A percentile compares a stretch with the other conserved stretches of the same genome.
Evolutionary conservation across 2,113 vertebrate species (phyloP).

Genomic region (Shinisaurus crocodilurus): DNA sequence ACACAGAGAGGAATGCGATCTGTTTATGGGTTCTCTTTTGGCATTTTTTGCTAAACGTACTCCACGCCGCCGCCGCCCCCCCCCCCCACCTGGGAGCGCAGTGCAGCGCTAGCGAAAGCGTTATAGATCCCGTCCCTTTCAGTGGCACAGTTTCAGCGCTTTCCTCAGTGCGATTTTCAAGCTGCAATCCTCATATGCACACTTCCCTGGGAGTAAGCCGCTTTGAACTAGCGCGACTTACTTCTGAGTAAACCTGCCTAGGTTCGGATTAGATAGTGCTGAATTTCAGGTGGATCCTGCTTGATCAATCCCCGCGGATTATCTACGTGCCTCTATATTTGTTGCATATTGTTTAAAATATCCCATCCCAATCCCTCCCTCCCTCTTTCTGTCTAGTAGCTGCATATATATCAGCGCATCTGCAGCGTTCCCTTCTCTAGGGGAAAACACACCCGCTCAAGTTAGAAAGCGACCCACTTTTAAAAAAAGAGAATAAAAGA

Average conservation of each 20-base stretch:
- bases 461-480: slow-evolving; percentile 1
- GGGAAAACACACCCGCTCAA: slow-evolving; percentile 5
- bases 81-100: neutral
- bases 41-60: neutral
- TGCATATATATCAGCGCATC: neutral
- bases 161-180: neutral
- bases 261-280: neutral
- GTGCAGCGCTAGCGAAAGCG: neutral
- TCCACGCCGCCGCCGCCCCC: neutral
- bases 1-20: neutral
- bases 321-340: too few relatives aligned
- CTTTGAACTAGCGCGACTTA: neutral
- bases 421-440: neutral
- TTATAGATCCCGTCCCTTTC: too few relatives aligned
- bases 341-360: too few relatives aligned
- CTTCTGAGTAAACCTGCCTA: neutral
- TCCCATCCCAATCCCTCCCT: neutral
- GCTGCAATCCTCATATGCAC: neutral
- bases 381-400: fast-evolving
- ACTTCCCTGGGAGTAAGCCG: neutral
- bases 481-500: slow-evolving; percentile 43
- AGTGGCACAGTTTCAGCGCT: neutral
- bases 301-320: too few relatives aligned
- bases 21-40: neutral
- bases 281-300: neutral